A percentile compares a stretch with the other conserved stretches of the same genome.
Evolutionary conservation across 2,888 invertebrate genomes (phyloP).

Genomic region (Polylopha cassiicola): DNA sequence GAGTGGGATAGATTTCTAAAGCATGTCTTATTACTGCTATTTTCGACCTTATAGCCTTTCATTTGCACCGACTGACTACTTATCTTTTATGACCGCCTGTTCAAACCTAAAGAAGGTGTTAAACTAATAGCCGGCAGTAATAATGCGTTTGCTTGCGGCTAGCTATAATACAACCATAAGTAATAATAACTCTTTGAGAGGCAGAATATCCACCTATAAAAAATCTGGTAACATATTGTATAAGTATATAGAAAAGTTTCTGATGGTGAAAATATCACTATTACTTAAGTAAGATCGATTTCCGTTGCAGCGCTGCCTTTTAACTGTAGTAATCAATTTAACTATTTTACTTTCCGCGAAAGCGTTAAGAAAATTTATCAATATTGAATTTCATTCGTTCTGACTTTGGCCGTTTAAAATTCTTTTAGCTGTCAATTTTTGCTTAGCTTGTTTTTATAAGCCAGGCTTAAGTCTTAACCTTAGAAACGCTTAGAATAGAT

Average conservation of each 20-base stretch:
- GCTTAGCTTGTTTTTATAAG: slow-evolving; percentile 4
- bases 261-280: slow-evolving; percentile 43
- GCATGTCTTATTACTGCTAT: too few relatives aligned
- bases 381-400: slow-evolving; percentile 25
- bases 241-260: slow-evolving; percentile 9
- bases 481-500: slow-evolving; percentile 11
- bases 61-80: too few relatives aligned
- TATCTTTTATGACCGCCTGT: too few relatives aligned
- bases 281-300: slow-evolving; percentile 36
- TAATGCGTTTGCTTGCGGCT: slow-evolving; percentile 35
- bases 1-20: too few relatives aligned
- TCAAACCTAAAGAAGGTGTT: too few relatives aligned
- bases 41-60: too few relatives aligned
- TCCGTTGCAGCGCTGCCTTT: slow-evolving; percentile 41
- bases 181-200: slow-evolving; percentile 38
- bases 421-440: slow-evolving; percentile 14
- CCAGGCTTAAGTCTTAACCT: slow-evolving; percentile 5
- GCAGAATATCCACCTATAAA: slow-evolving; percentile 31
- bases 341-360: slow-evolving; percentile 46
- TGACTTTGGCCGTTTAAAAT: slow-evolving; percentile 35
- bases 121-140: too few relatives aligned
- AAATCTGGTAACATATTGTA: not conserved
- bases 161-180: slow-evolving; percentile 28
- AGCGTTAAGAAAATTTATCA: slow-evolving; percentile 36
- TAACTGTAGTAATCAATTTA: slow-evolving; percentile 50